phyloP scores from a whole-genome alignment of 2,888 invertebrate species.

The Halocaridina rubra region DNA sequence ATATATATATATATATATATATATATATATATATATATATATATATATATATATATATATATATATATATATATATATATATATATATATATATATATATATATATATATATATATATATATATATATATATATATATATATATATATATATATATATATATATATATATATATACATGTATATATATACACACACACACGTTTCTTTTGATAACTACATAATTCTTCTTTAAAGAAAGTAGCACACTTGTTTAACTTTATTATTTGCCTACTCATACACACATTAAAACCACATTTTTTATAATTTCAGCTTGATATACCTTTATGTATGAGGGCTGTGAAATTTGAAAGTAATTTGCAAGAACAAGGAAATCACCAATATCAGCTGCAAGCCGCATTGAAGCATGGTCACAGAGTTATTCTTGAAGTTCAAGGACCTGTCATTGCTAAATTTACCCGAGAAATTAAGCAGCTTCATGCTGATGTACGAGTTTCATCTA shows the following conservation, averaged over 20 bases:
- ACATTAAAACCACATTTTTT: background rate
- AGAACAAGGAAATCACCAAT: background rate
- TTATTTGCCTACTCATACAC: no score
- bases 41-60: background rate
- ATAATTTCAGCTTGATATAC: background rate
- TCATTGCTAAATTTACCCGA: background rate
- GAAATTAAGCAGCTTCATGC: background rate
- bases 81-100: no score
- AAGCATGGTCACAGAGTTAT: background rate
- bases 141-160: no score
- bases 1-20: background rate
- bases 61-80: background rate
- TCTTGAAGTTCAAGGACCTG: background rate
- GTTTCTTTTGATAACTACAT: no score
- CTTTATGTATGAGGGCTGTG: background rate
- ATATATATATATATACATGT: no score
- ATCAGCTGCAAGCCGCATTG: background rate
- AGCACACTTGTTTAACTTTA: no score
- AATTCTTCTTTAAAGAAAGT: no score
- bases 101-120: no score
- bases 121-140: no score
- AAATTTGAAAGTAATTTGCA: background rate
- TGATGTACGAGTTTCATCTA: background rate
- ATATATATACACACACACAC: no score
- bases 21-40: background rate